These are phyloP conservation scores for Apteryx owenii DNA, from an alignment of 2,113 vertebrate species.

Conservation along the genomic window DNA sequence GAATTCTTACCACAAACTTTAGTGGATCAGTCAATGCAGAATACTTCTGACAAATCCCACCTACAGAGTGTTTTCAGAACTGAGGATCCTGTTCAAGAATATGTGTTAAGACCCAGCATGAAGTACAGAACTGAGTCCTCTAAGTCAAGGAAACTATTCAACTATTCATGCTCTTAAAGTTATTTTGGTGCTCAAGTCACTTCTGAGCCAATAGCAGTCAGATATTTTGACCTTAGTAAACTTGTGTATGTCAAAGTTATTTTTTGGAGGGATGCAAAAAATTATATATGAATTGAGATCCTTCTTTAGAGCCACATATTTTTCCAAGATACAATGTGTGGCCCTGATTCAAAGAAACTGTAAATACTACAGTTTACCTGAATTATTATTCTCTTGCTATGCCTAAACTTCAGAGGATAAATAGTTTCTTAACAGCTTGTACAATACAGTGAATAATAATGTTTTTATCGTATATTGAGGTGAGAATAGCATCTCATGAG, in stretches of 20 bases:
- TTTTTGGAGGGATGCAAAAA: not conserved
- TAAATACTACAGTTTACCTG: not conserved
- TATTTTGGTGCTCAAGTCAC: not conserved
- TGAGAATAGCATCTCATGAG: slow-evolving; percentile 14
- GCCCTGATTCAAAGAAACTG: not conserved
- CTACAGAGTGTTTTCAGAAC: not conserved
- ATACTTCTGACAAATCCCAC: not conserved
- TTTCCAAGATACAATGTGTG: not conserved
- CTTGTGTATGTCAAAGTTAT: not conserved
- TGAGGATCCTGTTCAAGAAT: not conserved
- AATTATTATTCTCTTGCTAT: slow-evolving; percentile 1
- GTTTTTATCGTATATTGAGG: not conserved
- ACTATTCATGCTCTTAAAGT: not conserved
- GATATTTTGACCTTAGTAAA: not conserved
- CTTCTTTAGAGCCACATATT: not conserved
- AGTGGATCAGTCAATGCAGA: not conserved
- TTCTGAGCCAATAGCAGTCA: not conserved
- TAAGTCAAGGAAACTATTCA: not conserved
- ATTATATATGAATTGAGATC: not conserved
- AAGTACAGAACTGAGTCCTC: not conserved
- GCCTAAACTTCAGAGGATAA: slow-evolving; percentile 26
- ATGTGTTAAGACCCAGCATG: not conserved
- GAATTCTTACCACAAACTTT: not conserved
- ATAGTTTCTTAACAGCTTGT: not conserved
- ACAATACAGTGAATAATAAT: slow-evolving; percentile 24